A percentile compares a stretch with the other conserved stretches of the same genome.
These are phyloP conservation scores for Austrolebias charrua DNA, from an alignment of 2,797 vertebrate species.

Conservation along the genomic window DNA sequence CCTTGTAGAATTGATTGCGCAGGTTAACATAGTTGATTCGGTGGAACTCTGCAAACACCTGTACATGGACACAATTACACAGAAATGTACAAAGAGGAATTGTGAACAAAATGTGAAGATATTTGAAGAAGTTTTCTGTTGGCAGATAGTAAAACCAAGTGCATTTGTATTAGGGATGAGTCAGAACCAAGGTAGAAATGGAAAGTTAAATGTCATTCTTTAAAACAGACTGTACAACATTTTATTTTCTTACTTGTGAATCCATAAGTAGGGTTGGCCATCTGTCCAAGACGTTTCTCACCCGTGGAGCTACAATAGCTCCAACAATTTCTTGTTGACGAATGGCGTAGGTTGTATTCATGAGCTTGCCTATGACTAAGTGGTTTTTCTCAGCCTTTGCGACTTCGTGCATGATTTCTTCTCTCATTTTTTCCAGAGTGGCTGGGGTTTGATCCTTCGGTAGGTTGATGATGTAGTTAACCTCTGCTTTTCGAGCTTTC, in stretches of 20 bases:
- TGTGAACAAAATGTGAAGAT: constrained; percentile 7
- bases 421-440: constrained; percentile 3
- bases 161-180: not conserved
- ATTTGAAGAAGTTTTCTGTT: constrained; percentile 8
- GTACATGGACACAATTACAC: constrained; percentile 17
- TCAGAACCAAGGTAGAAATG: constrained; percentile 5
- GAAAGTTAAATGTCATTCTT: constrained; percentile 4
- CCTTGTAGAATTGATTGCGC: too few relatives aligned
- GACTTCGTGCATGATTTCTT: not conserved
- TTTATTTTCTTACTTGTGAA: not conserved
- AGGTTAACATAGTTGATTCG: too few relatives aligned
- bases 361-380: not conserved
- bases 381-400: too few relatives aligned
- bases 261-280: too few relatives aligned
- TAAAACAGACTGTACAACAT: not conserved
- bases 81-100: constrained; percentile 16
- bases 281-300: too few relatives aligned
- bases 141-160: not conserved
- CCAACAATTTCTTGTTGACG: too few relatives aligned
- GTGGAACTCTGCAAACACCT: constrained; percentile 13
- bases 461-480: constrained; percentile 7
- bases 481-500: constrained; percentile 24
- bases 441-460: constrained; percentile 4
- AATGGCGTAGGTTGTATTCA: too few relatives aligned
- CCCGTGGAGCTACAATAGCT: too few relatives aligned